Percentiles rank a stretch among this genome's conserved stretches.
Conservation (phyloP, 30 jellyfish, hydroid and myxozoan species). For the Mastigias papua region DNA sequence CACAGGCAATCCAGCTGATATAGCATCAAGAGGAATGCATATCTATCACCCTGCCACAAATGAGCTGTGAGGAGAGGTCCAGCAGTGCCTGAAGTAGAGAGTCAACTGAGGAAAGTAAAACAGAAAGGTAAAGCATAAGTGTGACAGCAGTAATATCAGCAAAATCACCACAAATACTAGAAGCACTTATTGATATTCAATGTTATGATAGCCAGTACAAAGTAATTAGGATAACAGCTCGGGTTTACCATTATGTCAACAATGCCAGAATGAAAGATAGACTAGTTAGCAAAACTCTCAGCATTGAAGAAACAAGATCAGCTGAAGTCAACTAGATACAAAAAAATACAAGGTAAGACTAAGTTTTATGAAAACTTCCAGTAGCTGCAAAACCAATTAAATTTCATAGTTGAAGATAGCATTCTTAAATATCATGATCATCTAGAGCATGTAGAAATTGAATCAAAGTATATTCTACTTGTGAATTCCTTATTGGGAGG, state of each 20-base stretch:
- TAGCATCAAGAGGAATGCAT: slow-evolving; percentile 63
- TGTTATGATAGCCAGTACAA: slow-evolving; percentile 11
- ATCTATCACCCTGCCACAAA: slow-evolving; percentile 2
- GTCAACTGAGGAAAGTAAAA: slow-evolving; percentile 23
- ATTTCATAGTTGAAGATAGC: background rate
- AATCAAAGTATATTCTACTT: background rate
- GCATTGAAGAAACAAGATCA: background rate
- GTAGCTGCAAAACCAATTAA: background rate
- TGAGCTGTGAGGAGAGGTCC: slow-evolving; percentile 15
- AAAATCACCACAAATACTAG: background rate
- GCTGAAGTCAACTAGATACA: slow-evolving; percentile 4
- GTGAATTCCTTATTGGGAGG: background rate
- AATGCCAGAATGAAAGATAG: slow-evolving; percentile 21
- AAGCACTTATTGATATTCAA: slow-evolving; percentile 18
- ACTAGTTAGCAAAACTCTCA: background rate
- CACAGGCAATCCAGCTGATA: slow-evolving; percentile 63
- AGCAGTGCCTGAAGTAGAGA: slow-evolving; percentile 37
- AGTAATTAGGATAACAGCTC: slow-evolving; percentile 35
- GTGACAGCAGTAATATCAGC: background rate
- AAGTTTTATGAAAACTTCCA: background rate
- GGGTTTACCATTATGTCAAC: slow-evolving; percentile 35
- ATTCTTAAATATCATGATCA: slow-evolving; percentile 11
- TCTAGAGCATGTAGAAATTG: slow-evolving; percentile 15
- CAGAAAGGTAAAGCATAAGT: slow-evolving; percentile 27
- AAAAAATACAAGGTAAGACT: background rate